Base-by-base conservation (phyloP, 2,888 invertebrate genomes). In the Cheilosia vernalis region DNA sequence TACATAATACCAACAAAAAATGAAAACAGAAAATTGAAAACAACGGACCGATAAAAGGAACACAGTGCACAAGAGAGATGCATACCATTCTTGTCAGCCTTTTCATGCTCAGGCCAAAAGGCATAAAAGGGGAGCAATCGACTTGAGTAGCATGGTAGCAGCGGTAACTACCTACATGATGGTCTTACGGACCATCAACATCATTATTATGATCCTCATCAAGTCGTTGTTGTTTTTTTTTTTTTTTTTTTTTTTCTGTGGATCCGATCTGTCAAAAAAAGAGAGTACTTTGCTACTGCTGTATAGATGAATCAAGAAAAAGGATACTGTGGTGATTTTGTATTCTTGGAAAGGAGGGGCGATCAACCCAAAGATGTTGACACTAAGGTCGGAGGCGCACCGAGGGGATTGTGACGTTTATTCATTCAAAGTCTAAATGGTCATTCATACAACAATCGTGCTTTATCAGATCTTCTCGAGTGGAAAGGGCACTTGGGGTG, bases 111-210 rank as follows among this genome's bases (percentile, higher is more conserved):
- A 49, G 37, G 33, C 13, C 19, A n/a, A 13, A 56, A 13, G 19
- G 42, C 49, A 67, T 9, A 76, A 76, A 70, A 82, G 70, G 77
- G 77, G 82, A 77, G 77, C 82, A 72, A 70, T 47, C 42, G 58
- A 60, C 56, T 64, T 66, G 64, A n/a, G 82, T 77, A 82, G 63
- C 81, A 37, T 70, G 70, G 81, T 76, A 74, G 81, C 81, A 58
- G 76, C 58, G 61, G 81, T 64, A 58, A 58, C 44, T 55, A 53
- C 44, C 58, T 51, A 17, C 17, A 74, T 76, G 76, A 63, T 81
- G 21, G 47, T 56, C 61, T 77, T 82, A 70, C 19, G 44, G 58
- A 53, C 66, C 70, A 82, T 82, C 77, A 70, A 70, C 81, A 82
- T 64, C 77, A 53, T 82, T 76, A 82, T 77, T 70, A 60, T 64